Base-by-base conservation (phyloP, 2,888 invertebrate genomes). In the Epinotia demarniana region DNA sequence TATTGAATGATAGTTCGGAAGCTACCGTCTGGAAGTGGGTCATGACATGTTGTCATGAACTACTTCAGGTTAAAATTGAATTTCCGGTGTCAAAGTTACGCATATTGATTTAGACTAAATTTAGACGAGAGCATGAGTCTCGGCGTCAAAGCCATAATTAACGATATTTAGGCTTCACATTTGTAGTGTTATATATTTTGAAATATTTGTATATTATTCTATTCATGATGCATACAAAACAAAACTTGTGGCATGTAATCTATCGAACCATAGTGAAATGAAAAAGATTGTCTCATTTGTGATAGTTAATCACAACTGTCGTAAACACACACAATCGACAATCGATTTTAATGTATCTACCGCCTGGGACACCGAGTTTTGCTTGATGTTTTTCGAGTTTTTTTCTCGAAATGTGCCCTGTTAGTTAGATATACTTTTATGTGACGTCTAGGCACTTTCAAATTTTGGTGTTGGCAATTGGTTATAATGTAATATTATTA, bases 51-150 rank as follows among this genome's bases (percentile, higher is more conserved):
- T n/a, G n/a, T n/a, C n/a, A n/a, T n/a, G n/a, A n/a, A n/a, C n/a
- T 43, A 53, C 3, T 53, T 66, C 64, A 53, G 27, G 46, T 23
- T 63, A 43, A 19, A 23, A 46, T 43, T 46, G 4, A 49, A 49
- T 64, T 64, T 49, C 64, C 23, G 2, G 64, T 49, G 49, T 49
- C 49, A 0, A 8, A 9, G 39, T 58, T 55, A 27, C 55, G 18
- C 12, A 43, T 55, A 49, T 55, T 18, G 66, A 62, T 66, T 66
- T 66, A 9, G 33, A n/a, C 27, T 53, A 33, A 53, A 33, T 66
- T 66, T 66, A 66, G 66, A 66, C 27, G 11, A 53, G 53, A 27
- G 8, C 16, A n/a, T 16, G 9, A n/a, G n/a, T 53, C 27, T 16
- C 16, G 11, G 49, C 4, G 5, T 9, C 16, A n/a, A 23, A 9